A percentile compares a stretch with the other conserved stretches of the same genome.
Evolutionary conservation across 2,113 vertebrate species (phyloP).

Genomic region (Pelecanus crispus): DNA sequence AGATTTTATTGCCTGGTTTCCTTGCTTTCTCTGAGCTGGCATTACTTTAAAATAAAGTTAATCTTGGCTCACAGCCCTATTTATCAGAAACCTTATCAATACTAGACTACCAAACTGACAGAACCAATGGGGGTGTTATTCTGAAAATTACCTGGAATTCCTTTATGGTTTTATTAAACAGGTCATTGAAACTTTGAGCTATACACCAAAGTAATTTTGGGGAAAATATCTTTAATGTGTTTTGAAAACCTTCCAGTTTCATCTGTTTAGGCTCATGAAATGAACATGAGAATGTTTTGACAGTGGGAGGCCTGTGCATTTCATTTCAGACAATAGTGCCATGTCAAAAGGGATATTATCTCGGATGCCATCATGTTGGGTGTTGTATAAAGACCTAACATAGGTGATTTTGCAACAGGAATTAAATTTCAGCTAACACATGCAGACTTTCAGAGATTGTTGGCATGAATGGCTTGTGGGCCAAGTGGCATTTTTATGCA

Average conservation of each 20-base stretch:
- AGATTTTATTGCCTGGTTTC: neutral
- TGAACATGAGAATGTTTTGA: neutral
- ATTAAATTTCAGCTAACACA: neutral
- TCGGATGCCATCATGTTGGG: neutral
- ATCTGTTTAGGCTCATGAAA: neutral
- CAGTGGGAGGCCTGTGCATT: neutral
- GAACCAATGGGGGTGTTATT: neutral
- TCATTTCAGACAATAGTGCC: neutral
- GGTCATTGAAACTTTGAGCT: neutral
- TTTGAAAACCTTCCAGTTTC: neutral
- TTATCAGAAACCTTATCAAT: neutral
- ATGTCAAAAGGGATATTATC: neutral
- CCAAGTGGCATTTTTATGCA: neutral
- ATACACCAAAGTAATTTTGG: neutral
- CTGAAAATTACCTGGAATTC: neutral
- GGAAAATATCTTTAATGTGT: neutral
- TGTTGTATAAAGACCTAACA: neutral
- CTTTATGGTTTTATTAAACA: neutral
- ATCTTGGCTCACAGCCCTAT: neutral
- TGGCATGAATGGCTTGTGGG: neutral
- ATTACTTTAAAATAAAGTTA: neutral
- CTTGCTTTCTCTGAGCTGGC: neutral
- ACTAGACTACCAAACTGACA: neutral
- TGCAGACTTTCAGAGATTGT: neutral
- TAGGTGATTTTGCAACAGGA: neutral